Evolutionary conservation across 53 echinoderm and acorn worm genomes (phyloP), one percentile per base, ranked within the genome.

Genomic region (Temnopleurus reevesii): DNA sequence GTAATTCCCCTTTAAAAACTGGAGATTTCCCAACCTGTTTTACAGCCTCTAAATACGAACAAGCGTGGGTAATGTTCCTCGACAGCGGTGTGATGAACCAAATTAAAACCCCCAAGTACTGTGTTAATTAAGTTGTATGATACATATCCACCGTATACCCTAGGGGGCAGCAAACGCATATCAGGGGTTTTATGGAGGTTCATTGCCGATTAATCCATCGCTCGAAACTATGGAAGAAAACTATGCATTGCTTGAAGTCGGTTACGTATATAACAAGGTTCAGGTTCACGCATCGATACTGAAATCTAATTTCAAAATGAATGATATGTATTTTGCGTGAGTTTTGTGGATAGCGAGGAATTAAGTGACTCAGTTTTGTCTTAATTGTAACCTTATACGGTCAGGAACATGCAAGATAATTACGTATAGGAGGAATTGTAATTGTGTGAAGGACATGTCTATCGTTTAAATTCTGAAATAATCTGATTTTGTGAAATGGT

Each of bases 101-200:
- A 83, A 83, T 55, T 54, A 33, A n/a, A 53, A 27, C 12, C 83
- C 83, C 55, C 54, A 30, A 83, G 83, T 53, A 34, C 54, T 55
- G 55, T 55, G 56, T 83, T 83, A 83, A 83, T 83, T 56, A 56
- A 83, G 83, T 83, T 83, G 83, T 55, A 55, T 19, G 83, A 83
- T 83, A 83, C 83, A 55, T 55, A 55, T 83, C 57, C 5, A 21
- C 10, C 1, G 35, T n/a, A 54, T 5, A 2, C 83, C 55, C 55
- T 55, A 24, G 55, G 55, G 83, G 83, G 55, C 54, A 55, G 53
- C 54, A 55, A 56, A 83, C 35, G 55, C 83, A 55, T 83, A 83
- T 83, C 55, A 29, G 10, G 83, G 83, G 31, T 83, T 77, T 55
- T 55, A 53, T 53, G 56, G 83, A 53, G 55, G 46, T 46, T 79